Evolutionary conservation across 2,888 invertebrate species (phyloP), one percentile per base, ranked within the genome.

Genomic region (Eulithis testata): DNA sequence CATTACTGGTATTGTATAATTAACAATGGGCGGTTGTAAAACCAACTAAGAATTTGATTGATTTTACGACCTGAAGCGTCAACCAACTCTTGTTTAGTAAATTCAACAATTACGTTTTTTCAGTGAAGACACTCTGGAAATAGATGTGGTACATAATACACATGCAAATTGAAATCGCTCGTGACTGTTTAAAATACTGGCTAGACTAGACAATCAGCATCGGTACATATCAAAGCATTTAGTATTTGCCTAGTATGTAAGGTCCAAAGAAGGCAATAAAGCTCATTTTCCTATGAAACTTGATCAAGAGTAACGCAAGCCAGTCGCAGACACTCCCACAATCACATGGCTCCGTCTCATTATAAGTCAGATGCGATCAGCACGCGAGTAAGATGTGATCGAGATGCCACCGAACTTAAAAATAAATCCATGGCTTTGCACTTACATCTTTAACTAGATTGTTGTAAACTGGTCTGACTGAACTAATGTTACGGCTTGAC

Each of bases 341-440:
- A 68, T 66, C 71, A 71, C 71, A 60, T 60, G 60, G 61, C 65
- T 55, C 68, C 76, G 76, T 79, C 86, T 89, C 87, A 89, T 89
- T 89, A 86, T 79, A 85, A 78, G 73, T 70, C 74, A 86, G 91
- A 91, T 91, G 85, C 81, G 84, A 91, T 90, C 90, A 79, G 84
- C 89, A 91, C 90, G 90, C 91, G 79, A 88, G 78, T 76, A 73
- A 80, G 89, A 89, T 88, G 79, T 82, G 80, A 90, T 90, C 86
- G 81, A 81, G 85, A 88, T 87, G 71, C 79, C 78, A 78, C 78
- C 77, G 75, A 79, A 78, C 73, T 73, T 74, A 70, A 58, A 73
- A 71, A 78, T 79, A 79, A 78, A 81, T 79, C 75, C 69, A 69
- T 64, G 68, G 74, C 64, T 76, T 74, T 73, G 68, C 71, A 44